Percentiles rank a stretch among this genome's conserved stretches.
Conservation (phyloP, 2,888 invertebrate genomes). For the Spisula solida region DNA sequence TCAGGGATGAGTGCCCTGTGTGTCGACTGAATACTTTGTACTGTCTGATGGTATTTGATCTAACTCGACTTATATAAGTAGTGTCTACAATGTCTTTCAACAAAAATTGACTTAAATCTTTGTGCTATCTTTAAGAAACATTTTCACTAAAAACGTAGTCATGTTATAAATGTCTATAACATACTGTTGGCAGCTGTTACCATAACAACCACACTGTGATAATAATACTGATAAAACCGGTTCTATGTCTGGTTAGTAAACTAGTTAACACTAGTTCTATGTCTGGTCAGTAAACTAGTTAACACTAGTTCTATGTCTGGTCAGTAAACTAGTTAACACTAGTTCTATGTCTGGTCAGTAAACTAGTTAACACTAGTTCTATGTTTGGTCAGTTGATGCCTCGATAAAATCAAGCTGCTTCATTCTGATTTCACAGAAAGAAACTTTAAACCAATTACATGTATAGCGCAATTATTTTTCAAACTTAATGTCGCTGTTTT, state of each 20-base stretch:
- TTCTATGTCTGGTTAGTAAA: background rate
- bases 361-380: background rate
- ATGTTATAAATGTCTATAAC: background rate
- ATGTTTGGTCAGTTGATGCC: background rate
- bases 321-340: background rate
- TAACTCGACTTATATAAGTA: background rate
- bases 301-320: background rate
- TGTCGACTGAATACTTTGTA: too few relatives aligned
- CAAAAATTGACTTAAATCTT: background rate
- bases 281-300: slow-evolving; percentile 1
- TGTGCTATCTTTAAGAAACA: background rate
- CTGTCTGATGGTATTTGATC: background rate
- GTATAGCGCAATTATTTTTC: background rate
- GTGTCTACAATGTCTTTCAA: slow-evolving; percentile 22
- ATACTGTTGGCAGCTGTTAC: background rate
- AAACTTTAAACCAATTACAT: background rate
- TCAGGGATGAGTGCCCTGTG: too few relatives aligned
- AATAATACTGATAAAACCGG: background rate
- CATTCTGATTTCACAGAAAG: background rate
- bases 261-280: background rate
- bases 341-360: background rate
- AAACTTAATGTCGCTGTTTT: too few relatives aligned
- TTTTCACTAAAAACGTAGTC: background rate
- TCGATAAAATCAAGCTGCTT: background rate
- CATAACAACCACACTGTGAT: background rate